Percentiles rank a stretch among this genome's conserved stretches.
phyloP scores from a whole-genome alignment of 2,797 vertebrate species.

The Euthynnus affinis region DNA sequence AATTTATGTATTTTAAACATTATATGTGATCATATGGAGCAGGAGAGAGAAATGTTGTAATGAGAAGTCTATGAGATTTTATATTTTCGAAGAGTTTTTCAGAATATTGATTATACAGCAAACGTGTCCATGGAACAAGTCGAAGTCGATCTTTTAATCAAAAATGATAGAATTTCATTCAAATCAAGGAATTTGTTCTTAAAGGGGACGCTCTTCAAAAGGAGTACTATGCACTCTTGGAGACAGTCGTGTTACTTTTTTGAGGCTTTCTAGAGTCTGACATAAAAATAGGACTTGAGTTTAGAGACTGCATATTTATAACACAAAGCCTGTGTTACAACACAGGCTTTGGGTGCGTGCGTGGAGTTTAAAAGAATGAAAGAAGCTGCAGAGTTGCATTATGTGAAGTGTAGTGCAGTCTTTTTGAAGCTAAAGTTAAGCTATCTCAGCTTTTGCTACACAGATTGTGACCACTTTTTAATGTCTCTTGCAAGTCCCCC shows the following conservation, averaged over 20 bases:
- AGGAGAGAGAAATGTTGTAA: background rate
- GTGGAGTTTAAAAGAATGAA: no score
- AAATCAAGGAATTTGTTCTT: background rate
- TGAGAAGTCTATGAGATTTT: conserved; percentile 10
- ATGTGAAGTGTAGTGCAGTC: background rate
- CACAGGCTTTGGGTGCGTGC: no score
- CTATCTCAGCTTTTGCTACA: no score
- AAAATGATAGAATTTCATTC: no score
- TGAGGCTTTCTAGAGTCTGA: no score
- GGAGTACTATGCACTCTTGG: no score
- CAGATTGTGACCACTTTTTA: no score
- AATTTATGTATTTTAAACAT: conserved; percentile 17
- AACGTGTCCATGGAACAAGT: background rate
- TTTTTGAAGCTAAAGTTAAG: background rate
- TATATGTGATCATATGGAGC: conserved; percentile 11
- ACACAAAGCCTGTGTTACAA: background rate
- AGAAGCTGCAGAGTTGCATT: background rate
- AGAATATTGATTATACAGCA: background rate
- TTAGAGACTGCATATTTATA: no score
- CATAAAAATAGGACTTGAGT: no score
- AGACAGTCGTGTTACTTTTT: no score
- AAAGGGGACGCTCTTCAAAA: background rate
- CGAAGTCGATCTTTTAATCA: no score
- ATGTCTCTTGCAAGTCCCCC: no score
- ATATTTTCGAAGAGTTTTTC: conserved; percentile 22